Evolutionary conservation across 1,140 invertebrate genomes (phyloP).

Genomic region (Apis cerana): DNA sequence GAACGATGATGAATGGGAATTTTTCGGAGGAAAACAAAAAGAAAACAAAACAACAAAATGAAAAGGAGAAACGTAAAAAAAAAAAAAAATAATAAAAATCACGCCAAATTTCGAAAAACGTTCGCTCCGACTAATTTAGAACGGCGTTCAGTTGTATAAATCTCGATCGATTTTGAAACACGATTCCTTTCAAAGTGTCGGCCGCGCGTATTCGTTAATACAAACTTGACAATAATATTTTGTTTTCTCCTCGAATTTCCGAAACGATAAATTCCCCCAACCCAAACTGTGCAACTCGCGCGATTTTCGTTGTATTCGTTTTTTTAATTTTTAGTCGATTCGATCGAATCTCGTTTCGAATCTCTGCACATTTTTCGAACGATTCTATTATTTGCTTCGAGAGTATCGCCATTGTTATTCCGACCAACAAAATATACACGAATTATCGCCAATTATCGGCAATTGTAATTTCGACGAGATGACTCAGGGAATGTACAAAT

Average conservation of each 20-base stretch:
- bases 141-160: constrained; percentile 2
- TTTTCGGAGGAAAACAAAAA: background rate
- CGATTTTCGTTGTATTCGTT: background rate
- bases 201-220: background rate
- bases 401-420: no score
- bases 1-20: background rate
- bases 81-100: background rate
- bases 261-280: background rate
- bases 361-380: no score
- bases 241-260: background rate
- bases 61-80: background rate
- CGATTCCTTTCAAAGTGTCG: background rate
- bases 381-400: no score
- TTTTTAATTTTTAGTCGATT: background rate
- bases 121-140: constrained; percentile 1
- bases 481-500: no score
- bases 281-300: no score
- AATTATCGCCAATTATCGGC: no score
- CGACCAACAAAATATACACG: no score
- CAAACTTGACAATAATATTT: background rate
- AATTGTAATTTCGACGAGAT: no score
- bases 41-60: background rate
- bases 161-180: constrained; percentile 1
- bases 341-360: background rate
- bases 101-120: background rate